Percentiles rank a stretch among this genome's conserved stretches.
Conservation (phyloP, 2,888 invertebrate species). For the Dasysyrphus tricinctus region DNA sequence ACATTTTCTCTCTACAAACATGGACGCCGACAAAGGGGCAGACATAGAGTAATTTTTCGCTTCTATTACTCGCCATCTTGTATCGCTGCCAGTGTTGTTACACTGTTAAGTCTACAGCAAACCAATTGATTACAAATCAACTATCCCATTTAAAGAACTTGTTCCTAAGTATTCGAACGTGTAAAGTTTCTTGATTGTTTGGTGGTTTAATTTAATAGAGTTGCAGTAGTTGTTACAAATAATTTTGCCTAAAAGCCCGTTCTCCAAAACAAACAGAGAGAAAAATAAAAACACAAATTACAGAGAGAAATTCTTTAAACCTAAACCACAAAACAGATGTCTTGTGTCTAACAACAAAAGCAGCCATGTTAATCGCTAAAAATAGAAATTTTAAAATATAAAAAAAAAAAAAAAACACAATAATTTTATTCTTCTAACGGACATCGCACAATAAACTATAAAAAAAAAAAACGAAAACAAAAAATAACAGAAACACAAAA, state of each 20-base stretch:
- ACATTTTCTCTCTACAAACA: slow-evolving; percentile 22
- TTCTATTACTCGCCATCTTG: not conserved
- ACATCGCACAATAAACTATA: slow-evolving; percentile 14
- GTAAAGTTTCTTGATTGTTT: not conserved
- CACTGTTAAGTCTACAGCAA: slow-evolving; percentile 16
- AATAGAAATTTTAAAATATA: slow-evolving; percentile 44
- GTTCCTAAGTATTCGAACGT: not conserved
- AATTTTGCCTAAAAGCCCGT: slow-evolving; percentile 36
- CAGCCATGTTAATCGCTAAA: slow-evolving; percentile 48
- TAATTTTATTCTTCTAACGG: slow-evolving; percentile 43
- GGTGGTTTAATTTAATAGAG: not conserved
- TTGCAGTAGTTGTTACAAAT: slow-evolving; percentile 13
- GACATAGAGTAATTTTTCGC: slow-evolving; percentile 24
- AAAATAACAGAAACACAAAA: slow-evolving; percentile 8
- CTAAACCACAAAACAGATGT: slow-evolving; percentile 40
- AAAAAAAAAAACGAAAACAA: not conserved
- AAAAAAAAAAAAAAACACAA: not conserved
- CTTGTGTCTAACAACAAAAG: slow-evolving; percentile 38
- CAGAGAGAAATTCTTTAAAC: slow-evolving; percentile 16
- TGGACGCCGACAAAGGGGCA: slow-evolving; percentile 42
- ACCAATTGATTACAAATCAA: slow-evolving; percentile 43
- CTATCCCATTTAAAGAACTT: slow-evolving; percentile 28
- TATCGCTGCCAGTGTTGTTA: slow-evolving; percentile 4
- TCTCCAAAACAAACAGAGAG: not conserved
- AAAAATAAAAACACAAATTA: slow-evolving; percentile 1